A percentile compares a stretch with the other conserved stretches of the same genome.
These are phyloP conservation scores for Pedicia rivosa DNA, from an alignment of 2,888 invertebrate species.

Conservation along the genomic window DNA sequence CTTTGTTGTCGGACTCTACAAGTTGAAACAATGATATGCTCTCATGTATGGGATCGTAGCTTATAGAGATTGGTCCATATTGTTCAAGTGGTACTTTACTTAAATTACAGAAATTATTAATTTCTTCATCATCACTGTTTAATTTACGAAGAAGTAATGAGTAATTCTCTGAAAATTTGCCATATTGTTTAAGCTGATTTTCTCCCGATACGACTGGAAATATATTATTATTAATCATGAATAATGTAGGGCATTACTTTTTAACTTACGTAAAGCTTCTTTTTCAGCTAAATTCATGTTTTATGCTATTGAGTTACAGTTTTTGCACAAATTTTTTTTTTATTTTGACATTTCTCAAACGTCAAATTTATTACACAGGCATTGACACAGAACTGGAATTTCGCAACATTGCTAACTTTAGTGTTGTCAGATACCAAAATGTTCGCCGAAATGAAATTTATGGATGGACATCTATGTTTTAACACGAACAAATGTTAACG, in stretches of 20 bases:
- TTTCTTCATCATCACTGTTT: not conserved
- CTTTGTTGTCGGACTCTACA: slow-evolving; percentile 67
- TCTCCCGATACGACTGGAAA: slow-evolving; percentile 21
- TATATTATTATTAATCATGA: not conserved
- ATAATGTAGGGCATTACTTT: not conserved
- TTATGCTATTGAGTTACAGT: too few relatives aligned
- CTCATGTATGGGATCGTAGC: slow-evolving; percentile 29
- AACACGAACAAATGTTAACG: too few relatives aligned
- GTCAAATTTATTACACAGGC: too few relatives aligned
- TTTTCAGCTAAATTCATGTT: not conserved
- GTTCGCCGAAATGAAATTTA: too few relatives aligned
- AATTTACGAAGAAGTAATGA: slow-evolving; percentile 2
- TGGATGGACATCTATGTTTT: too few relatives aligned
- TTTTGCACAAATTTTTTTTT: too few relatives aligned
- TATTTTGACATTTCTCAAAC: too few relatives aligned
- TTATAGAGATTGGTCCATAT: not conserved
- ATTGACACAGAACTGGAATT: too few relatives aligned
- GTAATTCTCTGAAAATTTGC: slow-evolving; percentile 22
- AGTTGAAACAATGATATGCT: slow-evolving; percentile 48
- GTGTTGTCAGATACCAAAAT: too few relatives aligned
- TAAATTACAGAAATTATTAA: not conserved
- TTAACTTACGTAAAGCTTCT: slow-evolving; percentile 3
- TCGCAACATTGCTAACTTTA: too few relatives aligned
- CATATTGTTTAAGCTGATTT: slow-evolving; percentile 23
- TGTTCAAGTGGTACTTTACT: not conserved